Evolutionary conservation across 2,113 vertebrate genomes (phyloP), one percentile per base, ranked within the genome.

Genomic region (Microcebus jonahi): DNA sequence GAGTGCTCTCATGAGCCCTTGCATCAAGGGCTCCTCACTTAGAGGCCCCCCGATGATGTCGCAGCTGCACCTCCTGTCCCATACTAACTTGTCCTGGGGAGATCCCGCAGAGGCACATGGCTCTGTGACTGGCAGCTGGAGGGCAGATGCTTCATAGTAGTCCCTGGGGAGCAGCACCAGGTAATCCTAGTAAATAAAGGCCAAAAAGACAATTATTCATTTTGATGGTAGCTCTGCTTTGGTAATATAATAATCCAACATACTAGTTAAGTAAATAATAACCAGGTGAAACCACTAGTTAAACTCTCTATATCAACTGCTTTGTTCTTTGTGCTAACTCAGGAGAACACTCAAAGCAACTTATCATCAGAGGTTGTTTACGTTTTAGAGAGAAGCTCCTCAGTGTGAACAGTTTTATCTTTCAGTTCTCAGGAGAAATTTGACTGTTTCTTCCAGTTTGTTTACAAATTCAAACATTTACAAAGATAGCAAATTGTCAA

Each of bases 91-190:
- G 93, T 98, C 98, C 50, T 98, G 96, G 77, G 98, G 97, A 45
- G 80, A 86, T 97, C 98, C 61, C 29, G 67, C 1, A 50, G 97
- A 98, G 1, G 98, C 98, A 97, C 99, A 99, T 3, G 99, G 99
- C 45, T 99, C 97, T 1, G 99, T 99, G 97, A 99, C 98, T 31
- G 91, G 98, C 79, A 99, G 95, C 96, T 99, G 99, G 94, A 99
- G 97, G n/a, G 99, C 88, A 15, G 98, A 95, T 1, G 99, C 99
- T 97, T 99, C 99, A 0, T 99, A 99, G 97, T 99, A 99, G 96
- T 99, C 99, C 59, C 98, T 99, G 29, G 99, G 99, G 92, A 99
- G 98, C 90, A 99, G 98, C 77, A 99, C 99, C 96, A 99, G 95
- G 91, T 99, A 99, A 98, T 99, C 99, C 99, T 99, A 97, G 75